Evolutionary conservation across 2,888 invertebrate species (phyloP).

Genomic region (Cinara cedri): DNA sequence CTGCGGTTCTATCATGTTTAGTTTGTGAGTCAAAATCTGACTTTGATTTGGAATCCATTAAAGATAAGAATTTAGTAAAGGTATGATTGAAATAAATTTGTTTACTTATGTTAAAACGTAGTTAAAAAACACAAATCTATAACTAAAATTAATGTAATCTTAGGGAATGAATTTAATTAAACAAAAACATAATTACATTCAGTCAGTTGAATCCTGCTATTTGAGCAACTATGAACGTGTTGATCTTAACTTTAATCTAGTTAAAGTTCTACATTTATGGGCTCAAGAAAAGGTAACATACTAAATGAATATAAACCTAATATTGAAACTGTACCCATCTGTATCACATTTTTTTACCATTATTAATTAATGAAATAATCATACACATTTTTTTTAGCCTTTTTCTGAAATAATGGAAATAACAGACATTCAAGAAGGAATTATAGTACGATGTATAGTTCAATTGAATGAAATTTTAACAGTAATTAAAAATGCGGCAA

Average conservation of each 20-base stretch:
- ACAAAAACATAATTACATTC: slow-evolving; percentile 57
- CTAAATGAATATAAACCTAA: neutral
- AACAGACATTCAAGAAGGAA: slow-evolving; percentile 93
- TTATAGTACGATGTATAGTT: slow-evolving; percentile 96
- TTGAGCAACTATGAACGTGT: slow-evolving; percentile 65
- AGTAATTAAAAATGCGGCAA: slow-evolving; percentile 90
- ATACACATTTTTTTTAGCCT: slow-evolving; percentile 62
- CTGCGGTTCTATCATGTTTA: slow-evolving; percentile 88
- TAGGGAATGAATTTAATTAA: slow-evolving; percentile 59
- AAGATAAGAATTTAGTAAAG: slow-evolving; percentile 69
- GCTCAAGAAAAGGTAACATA: slow-evolving; percentile 78
- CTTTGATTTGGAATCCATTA: slow-evolving; percentile 64
- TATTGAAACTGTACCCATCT: too few species aligned
- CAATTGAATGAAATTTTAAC: slow-evolving; percentile 90
- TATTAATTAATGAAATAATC: neutral
- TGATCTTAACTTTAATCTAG: slow-evolving; percentile 85
- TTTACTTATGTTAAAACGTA: neutral
- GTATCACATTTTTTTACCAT: too few species aligned
- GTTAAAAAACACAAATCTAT: neutral
- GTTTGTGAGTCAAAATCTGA: slow-evolving; percentile 87
- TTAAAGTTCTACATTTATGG: slow-evolving; percentile 96
- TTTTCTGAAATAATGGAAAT: slow-evolving; percentile 92
- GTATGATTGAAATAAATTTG: slow-evolving; percentile 62
- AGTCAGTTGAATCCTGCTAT: slow-evolving; percentile 40
- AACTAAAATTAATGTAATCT: slow-evolving; percentile 26